phyloP scores from a whole-genome alignment of 2,113 vertebrate genomes.

The Suricata suricatta region DNA sequence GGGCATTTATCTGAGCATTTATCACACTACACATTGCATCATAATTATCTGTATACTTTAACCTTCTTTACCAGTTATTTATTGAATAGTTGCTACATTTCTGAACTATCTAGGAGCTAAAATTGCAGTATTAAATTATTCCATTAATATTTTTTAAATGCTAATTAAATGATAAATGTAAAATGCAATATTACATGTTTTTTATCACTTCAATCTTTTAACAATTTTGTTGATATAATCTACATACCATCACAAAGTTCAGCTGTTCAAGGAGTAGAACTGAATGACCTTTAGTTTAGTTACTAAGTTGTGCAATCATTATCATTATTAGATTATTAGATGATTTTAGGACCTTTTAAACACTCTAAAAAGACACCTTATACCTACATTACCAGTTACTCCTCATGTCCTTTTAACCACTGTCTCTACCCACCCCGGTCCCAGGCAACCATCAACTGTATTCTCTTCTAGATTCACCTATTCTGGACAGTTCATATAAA shows the following conservation, averaged over 20 bases:
- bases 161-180: slow-evolving; percentile 2
- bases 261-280: not conserved
- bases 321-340: not conserved
- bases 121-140: not conserved
- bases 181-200: not conserved
- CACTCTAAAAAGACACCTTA: not conserved
- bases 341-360: slow-evolving; percentile 12
- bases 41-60: not conserved
- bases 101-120: not conserved
- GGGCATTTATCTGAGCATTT: not conserved
- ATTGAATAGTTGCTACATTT: not conserved
- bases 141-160: not conserved
- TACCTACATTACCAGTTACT: not conserved
- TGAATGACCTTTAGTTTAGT: not conserved
- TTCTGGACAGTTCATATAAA: slow-evolving; percentile 18
- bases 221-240: not conserved
- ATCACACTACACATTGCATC: not conserved
- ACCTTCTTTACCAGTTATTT: not conserved
- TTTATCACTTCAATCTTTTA: slow-evolving; percentile 7
- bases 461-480: not conserved
- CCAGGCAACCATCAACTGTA: not conserved
- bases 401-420: too few species aligned
- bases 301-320: not conserved
- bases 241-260: not conserved
- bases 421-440: not conserved